Conservation (phyloP, 2,888 invertebrate genomes). For the Rhagonycha lutea region DNA sequence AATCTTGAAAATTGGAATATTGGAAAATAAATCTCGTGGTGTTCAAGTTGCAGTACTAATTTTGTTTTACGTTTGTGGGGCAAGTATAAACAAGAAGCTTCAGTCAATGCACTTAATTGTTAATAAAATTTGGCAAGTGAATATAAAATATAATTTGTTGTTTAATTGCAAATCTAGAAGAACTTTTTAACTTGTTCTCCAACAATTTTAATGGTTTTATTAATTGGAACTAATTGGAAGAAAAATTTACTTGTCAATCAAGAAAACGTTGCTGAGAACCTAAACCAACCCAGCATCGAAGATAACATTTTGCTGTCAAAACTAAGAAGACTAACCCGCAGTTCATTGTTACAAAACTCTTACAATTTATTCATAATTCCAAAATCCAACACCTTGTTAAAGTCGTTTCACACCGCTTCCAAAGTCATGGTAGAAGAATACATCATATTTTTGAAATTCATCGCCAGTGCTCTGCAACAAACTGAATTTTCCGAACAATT, state of each 20-base stretch:
- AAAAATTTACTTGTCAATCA: background rate
- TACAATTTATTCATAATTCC: slow-evolving; percentile 49
- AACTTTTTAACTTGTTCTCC: background rate
- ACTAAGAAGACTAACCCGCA: slow-evolving; percentile 37
- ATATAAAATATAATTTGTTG: background rate
- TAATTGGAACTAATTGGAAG: background rate
- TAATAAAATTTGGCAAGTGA: background rate
- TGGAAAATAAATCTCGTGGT: background rate
- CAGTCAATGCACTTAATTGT: background rate
- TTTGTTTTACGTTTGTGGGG: background rate
- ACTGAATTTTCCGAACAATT: background rate
- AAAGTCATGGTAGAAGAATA: slow-evolving; percentile 42
- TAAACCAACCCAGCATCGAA: background rate
- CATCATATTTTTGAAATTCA: slow-evolving; percentile 23
- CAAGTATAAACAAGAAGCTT: background rate
- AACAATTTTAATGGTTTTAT: background rate
- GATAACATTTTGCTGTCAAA: background rate
- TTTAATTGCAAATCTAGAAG: background rate
- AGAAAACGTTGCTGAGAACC: background rate
- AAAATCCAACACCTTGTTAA: slow-evolving; percentile 45
- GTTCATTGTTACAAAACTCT: slow-evolving; percentile 47
- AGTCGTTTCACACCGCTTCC: slow-evolving; percentile 43
- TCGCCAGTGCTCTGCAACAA: background rate
- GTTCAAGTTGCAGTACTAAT: background rate
- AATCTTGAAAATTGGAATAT: background rate